Conservation (phyloP, 1,140 invertebrate genomes). For the Hypothenemus hampei region DNA sequence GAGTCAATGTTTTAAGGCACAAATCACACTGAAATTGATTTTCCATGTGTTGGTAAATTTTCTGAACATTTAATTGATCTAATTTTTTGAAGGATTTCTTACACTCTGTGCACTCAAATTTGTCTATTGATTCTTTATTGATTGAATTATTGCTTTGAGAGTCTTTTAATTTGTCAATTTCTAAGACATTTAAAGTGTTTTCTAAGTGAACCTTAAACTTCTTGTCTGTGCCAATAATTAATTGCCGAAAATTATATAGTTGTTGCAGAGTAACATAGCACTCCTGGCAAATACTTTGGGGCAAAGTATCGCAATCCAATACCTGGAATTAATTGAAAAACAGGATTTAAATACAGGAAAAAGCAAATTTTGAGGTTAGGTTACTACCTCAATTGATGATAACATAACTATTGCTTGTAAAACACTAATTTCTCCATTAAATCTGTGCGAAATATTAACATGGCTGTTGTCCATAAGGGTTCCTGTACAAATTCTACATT, state of each 20-base stretch:
- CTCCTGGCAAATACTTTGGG: background rate
- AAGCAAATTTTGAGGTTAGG: too few relatives aligned
- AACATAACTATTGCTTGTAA: background rate
- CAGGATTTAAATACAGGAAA: too few relatives aligned
- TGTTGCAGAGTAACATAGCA: background rate
- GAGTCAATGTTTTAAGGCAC: slow-evolving; percentile 10
- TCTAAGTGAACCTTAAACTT: background rate
- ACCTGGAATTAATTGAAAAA: background rate
- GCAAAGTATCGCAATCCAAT: background rate
- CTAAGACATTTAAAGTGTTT: background rate
- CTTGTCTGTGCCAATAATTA: slow-evolving; percentile 2
- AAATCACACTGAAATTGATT: slow-evolving; percentile 6
- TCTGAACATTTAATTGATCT: slow-evolving; percentile 9
- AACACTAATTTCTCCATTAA: background rate
- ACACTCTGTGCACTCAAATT: slow-evolving; percentile 1
- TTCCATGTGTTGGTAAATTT: background rate
- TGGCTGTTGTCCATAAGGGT: background rate
- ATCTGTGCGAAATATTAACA: background rate
- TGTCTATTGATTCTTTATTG: background rate
- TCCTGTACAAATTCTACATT: slow-evolving; percentile 3
- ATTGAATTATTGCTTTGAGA: background rate
- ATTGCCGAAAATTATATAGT: slow-evolving; percentile 1
- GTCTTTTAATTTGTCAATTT: background rate
- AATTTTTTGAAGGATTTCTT: slow-evolving; percentile 6
- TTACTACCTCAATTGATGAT: background rate